Conservation (phyloP, 2,797 vertebrate genomes). For the Lophotriccus pileatus region DNA sequence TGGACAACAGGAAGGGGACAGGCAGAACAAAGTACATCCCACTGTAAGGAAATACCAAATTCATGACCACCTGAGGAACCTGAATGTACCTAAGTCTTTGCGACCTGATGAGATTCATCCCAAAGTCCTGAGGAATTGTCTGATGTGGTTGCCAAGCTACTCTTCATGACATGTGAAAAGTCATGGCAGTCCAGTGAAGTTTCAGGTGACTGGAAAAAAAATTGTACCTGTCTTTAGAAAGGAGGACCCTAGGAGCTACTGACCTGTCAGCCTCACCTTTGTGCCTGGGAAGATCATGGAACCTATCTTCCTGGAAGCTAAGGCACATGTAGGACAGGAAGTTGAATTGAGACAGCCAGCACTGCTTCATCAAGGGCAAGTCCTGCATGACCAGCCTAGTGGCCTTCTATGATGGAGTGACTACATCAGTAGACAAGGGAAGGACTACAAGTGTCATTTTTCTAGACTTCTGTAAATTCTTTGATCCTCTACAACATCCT, state of each 20-base stretch:
- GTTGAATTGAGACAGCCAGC: not conserved
- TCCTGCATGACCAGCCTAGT: not conserved
- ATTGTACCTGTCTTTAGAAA: not conserved
- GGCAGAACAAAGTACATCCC: not conserved
- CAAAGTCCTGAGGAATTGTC: not conserved
- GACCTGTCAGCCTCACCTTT: not conserved
- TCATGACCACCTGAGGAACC: not conserved
- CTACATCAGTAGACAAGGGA: not conserved
- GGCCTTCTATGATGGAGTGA: not conserved
- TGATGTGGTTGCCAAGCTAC: not conserved
- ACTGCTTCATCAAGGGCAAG: not conserved
- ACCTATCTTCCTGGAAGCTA: not conserved
- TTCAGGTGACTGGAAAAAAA: not conserved
- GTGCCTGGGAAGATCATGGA: not conserved
- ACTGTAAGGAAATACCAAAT: not conserved
- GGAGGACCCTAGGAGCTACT: not conserved
- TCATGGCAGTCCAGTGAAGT: not conserved
- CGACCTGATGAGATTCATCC: not conserved
- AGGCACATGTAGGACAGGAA: not conserved
- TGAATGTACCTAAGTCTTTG: not conserved
- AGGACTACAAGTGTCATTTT: not conserved
- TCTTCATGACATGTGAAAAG: not conserved
- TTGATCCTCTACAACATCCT: not conserved
- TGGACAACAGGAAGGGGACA: not conserved
- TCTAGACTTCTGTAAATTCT: not conserved